These are phyloP conservation scores for Calliopum simillimum DNA, from an alignment of 2,888 invertebrate genomes.

Conservation along the genomic window DNA sequence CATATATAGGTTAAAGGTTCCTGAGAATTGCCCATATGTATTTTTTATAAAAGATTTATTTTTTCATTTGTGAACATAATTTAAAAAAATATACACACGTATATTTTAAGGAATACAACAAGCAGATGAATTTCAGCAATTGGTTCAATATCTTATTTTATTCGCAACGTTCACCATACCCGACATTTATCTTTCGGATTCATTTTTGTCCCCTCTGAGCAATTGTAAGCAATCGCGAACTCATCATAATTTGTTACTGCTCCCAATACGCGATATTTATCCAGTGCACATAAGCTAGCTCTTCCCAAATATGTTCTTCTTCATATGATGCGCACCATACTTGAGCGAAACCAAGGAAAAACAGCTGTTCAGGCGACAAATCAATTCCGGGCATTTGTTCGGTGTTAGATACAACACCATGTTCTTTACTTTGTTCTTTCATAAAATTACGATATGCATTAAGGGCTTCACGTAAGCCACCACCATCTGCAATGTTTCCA, in stretches of 20 bases:
- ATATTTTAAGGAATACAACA: too few relatives aligned
- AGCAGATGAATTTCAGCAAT: not conserved
- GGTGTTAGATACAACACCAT: constrained; percentile 35
- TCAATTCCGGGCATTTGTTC: constrained; percentile 62
- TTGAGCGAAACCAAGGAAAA: constrained; percentile 62
- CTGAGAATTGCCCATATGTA: too few relatives aligned
- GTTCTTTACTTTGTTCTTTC: constrained; percentile 45
- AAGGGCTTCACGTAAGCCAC: constrained; percentile 56
- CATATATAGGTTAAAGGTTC: too few relatives aligned
- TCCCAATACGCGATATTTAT: constrained; percentile 61
- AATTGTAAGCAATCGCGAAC: constrained; percentile 56
- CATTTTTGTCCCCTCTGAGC: constrained; percentile 58
- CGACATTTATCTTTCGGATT: constrained; percentile 57
- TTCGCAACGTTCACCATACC: constrained; percentile 52
- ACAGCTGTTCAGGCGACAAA: constrained; percentile 60
- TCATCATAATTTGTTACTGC: constrained; percentile 59
- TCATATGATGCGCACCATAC: constrained; percentile 61
- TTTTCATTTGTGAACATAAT: too few relatives aligned
- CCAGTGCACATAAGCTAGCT: constrained; percentile 57
- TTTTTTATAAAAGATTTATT: too few relatives aligned
- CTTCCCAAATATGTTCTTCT: constrained; percentile 59
- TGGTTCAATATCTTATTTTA: constrained; percentile 13
- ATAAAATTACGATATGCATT: constrained; percentile 55
- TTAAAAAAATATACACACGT: too few relatives aligned
- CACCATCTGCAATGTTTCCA: constrained; percentile 63